A percentile compares a stretch with the other conserved stretches of the same genome.
These are phyloP conservation scores for Muntiacus muntjak DNA, from an alignment of 2,113 vertebrate genomes.

Conservation along the genomic window DNA sequence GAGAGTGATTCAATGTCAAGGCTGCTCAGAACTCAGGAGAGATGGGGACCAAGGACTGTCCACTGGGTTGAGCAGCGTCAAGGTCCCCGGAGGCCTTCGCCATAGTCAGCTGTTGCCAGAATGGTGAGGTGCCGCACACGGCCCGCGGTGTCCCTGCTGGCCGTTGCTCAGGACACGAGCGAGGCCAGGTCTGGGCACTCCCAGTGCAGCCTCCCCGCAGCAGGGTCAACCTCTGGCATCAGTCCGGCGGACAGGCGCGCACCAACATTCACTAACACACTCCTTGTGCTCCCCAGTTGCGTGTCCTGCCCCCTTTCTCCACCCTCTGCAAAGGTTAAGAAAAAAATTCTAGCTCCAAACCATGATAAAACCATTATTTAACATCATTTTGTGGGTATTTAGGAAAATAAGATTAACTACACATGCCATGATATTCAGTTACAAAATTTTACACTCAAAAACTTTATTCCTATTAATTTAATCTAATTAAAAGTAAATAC, in stretches of 20 bases:
- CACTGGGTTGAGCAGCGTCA: not conserved
- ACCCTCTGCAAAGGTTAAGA: not conserved
- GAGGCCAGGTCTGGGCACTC: not conserved
- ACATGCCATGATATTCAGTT: not conserved
- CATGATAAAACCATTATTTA: slow-evolving; percentile 15
- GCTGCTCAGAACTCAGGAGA: not conserved
- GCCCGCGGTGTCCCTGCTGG: not conserved
- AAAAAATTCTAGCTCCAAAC: not conserved
- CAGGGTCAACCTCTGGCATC: not conserved
- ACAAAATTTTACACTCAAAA: not conserved
- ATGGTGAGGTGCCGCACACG: not conserved
- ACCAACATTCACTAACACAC: not conserved
- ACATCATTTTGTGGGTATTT: not conserved
- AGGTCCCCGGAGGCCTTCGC: not conserved
- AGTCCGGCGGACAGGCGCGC: rapidly evolving
- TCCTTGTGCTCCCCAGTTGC: not conserved
- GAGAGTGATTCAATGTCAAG: not conserved
- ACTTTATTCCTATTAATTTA: not conserved
- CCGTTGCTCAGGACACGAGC: not conserved
- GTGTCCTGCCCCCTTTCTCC: not conserved
- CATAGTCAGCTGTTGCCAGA: not conserved
- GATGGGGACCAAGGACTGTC: not conserved
- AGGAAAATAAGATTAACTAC: not conserved
- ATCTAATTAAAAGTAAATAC: slow-evolving; percentile 28
- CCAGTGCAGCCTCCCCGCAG: not conserved